Base-by-base conservation (phyloP, 2,888 invertebrate genomes). In the Ennomos quercinarius region DNA sequence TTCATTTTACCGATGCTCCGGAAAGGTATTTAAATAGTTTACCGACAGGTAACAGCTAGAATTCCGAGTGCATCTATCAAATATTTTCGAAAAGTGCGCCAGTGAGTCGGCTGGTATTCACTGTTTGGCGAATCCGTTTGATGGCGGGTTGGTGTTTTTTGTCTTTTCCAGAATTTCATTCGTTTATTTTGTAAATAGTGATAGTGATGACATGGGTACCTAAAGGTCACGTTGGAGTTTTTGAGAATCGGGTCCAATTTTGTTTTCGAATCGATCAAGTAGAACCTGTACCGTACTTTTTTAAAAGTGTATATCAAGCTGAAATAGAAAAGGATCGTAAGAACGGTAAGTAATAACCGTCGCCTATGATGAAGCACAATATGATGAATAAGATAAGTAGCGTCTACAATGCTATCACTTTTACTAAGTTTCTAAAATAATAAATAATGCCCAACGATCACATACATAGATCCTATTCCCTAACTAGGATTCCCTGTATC, bases 1-100 rank as follows among this genome's bases (percentile, higher is more conserved):
- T 66, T 57, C 68, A 67, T 67, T 66, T 70, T 47, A 45, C 41
- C 41, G 63, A 57, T 43, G 44, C 40, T 48, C 38, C 9, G 46
- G 41, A 27, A 39, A 57, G 48, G 50, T 56, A 53, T 55, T 61
- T 61, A 60, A 57, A 62, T 57, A 62, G 48, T 43, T 42, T 39
- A 34, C 11, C 48, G 41, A 48, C 41, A 43, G 47, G 47, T 47
- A 52, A 8, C 38, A 27, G 27, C 27, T 27, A 27, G 27, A 27
- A 27, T 27, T 27, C 11, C 11, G 52, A 39, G 17, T 48, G 47
- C 46, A 37, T n/a, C 42, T 38, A 42, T 52, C 51, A 45, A 48
- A 56, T 60, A 27, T 56, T 61, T 52, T 37, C 47, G 47, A 37
- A 39, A 41, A 34, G 39, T 44, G 42, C 17, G 27, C 27, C 27